These are phyloP conservation scores for Hydrotaea cyrtoneurina DNA, from an alignment of 2,888 invertebrate species.

Conservation along the genomic window DNA sequence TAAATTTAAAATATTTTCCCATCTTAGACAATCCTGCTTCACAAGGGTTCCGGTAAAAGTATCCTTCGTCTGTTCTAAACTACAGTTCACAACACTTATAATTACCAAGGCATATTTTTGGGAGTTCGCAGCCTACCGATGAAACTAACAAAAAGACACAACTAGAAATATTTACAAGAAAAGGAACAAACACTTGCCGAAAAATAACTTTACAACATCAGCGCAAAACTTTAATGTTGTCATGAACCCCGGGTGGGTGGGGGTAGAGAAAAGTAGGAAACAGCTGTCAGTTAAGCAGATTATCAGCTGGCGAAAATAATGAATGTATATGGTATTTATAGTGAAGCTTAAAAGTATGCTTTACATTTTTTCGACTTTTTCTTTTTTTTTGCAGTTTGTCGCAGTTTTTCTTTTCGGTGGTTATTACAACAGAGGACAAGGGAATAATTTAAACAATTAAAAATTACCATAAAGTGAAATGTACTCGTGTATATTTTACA, in stretches of 20 bases:
- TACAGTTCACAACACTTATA: neutral
- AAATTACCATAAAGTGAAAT: constrained; percentile 7
- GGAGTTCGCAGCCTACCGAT: neutral
- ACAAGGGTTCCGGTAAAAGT: no score
- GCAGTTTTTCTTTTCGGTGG: neutral
- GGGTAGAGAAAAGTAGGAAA: neutral
- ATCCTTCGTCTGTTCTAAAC: no score
- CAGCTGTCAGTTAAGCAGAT: constrained; percentile 23
- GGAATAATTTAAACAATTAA: constrained; percentile 2
- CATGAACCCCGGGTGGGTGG: neutral
- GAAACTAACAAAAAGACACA: neutral
- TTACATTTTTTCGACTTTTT: neutral
- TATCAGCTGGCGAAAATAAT: neutral
- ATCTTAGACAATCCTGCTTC: no score
- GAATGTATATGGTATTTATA: constrained; percentile 20
- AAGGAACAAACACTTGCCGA: neutral
- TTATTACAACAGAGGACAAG: neutral
- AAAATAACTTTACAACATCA: neutral
- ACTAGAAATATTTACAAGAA: neutral
- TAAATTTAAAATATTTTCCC: no score
- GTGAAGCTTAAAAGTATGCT: constrained; percentile 31
- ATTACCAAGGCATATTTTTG: neutral
- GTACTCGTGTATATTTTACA: neutral
- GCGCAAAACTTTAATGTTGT: neutral
- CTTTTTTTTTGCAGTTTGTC: neutral